These are phyloP conservation scores for Fulica atra DNA, from an alignment of 2,113 vertebrate species.

Conservation along the genomic window DNA sequence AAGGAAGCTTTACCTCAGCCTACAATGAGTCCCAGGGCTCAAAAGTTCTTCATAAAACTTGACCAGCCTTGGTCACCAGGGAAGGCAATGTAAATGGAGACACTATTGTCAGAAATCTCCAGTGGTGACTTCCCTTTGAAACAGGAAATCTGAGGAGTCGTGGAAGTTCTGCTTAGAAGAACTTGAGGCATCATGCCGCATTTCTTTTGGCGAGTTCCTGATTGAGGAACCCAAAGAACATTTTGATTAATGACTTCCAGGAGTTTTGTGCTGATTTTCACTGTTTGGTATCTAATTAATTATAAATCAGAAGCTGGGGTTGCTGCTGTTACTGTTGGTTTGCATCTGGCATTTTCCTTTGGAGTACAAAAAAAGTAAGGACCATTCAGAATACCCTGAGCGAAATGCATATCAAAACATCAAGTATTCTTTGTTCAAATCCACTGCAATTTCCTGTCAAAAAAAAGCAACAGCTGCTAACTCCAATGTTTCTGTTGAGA, in stretches of 20 bases:
- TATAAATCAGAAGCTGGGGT: neutral
- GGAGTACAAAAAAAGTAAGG: neutral
- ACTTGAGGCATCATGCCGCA: neutral
- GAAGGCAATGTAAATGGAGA: neutral
- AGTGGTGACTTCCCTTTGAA: neutral
- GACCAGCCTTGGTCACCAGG: neutral
- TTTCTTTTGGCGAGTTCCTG: neutral
- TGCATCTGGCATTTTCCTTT: neutral
- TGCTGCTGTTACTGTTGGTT: neutral
- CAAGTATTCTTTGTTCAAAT: neutral
- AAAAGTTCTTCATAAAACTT: neutral
- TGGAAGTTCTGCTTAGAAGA: neutral
- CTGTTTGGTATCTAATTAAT: neutral
- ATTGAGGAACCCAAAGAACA: neutral
- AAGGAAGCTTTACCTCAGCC: neutral
- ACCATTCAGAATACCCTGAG: neutral
- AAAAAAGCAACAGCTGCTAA: neutral
- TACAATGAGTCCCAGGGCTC: neutral
- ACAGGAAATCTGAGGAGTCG: neutral
- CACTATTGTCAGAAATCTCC: neutral
- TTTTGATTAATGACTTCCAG: neutral
- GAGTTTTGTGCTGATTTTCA: neutral
- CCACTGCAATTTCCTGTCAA: neutral
- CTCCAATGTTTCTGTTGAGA: neutral
- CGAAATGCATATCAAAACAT: neutral